Evolutionary conservation across 2,797 vertebrate genomes (phyloP), one percentile per base, ranked within the genome.

Genomic region (Anguilla obscura): DNA sequence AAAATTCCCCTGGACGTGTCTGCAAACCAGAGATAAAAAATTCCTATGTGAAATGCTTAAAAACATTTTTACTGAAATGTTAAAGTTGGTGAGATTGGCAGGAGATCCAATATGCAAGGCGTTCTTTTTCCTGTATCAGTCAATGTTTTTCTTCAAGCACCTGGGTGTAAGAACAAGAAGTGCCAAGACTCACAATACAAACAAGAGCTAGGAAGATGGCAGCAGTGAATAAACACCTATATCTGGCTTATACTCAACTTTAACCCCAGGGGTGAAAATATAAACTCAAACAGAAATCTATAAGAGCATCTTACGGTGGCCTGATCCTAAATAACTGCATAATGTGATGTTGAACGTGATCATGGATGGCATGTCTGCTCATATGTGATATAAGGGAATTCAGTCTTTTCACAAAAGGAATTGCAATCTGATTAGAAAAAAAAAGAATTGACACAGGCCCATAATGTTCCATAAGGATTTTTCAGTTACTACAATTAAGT

Each of bases 401-500:
- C 36, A 40, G 36, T 40, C 36, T 40, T 40, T 83, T 89, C 21
- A 66, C 6, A 27, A 66, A 66, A 66, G 89, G 83, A 87, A 91
- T 89, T 89, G 87, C 90, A 87, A 89, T 79, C 69, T 21, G 9
- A 52, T 69, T 76, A 21, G 82, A 40, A 40, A 40, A 1, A 52
- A 52, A 52, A 52, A 9, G 9, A 52, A 52, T 52, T 12, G 52
- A 52, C 8, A 12, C 52, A 52, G 88, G 85, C 87, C 27, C 66
- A 66, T 66, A 88, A 88, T 83, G 79, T 84, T 88, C 80, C 88
- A 89, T 88, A 89, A 87, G 79, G 88, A 84, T 82, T 52, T 66
- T 66, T 66, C 21, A 66, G 63, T 66, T 66, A 6, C 7, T 66
- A n/a, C n/a, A 66, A n/a, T 66, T n/a, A 66, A 27, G 86, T 90